phyloP scores from a whole-genome alignment of 2,888 invertebrate genomes.

The Cabera pusaria region DNA sequence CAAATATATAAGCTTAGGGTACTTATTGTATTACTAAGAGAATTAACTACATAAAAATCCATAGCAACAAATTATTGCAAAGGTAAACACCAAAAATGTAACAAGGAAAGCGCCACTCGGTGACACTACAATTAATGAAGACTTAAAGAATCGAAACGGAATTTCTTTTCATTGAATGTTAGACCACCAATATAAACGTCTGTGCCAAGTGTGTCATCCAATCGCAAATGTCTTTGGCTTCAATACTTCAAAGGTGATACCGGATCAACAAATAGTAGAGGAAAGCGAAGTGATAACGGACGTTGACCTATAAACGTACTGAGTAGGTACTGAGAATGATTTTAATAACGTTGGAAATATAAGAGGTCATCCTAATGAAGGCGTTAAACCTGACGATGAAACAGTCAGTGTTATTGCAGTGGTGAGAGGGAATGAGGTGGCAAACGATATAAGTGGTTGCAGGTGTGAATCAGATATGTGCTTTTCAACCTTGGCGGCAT shows the following conservation, averaged over 20 bases:
- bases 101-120: constrained; percentile 4
- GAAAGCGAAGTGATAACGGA: constrained; percentile 42
- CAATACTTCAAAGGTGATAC: constrained; percentile 50
- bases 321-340: constrained; percentile 1
- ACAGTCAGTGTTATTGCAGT: constrained; percentile 4
- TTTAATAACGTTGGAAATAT: constrained; percentile 1
- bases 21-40: too few relatives aligned
- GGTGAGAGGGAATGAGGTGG: constrained; percentile 1
- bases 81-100: neutral
- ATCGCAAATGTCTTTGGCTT: constrained; percentile 33
- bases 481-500: constrained; percentile 5
- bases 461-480: constrained; percentile 4
- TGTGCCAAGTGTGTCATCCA: constrained; percentile 63
- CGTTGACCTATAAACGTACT: constrained; percentile 45
- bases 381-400: neutral
- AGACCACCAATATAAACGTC: constrained; percentile 17
- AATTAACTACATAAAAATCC: too few relatives aligned
- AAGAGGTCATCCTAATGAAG: neutral
- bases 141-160: constrained; percentile 23
- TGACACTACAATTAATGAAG: constrained; percentile 22
- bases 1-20: too few relatives aligned
- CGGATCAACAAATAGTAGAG: constrained; percentile 38
- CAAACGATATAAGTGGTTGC: constrained; percentile 3
- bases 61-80: too few relatives aligned
- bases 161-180: constrained; percentile 28